Evolutionary conservation across 2,797 vertebrate genomes (phyloP), one percentile per base, ranked within the genome.

Genomic region (Sebastes jordani): DNA sequence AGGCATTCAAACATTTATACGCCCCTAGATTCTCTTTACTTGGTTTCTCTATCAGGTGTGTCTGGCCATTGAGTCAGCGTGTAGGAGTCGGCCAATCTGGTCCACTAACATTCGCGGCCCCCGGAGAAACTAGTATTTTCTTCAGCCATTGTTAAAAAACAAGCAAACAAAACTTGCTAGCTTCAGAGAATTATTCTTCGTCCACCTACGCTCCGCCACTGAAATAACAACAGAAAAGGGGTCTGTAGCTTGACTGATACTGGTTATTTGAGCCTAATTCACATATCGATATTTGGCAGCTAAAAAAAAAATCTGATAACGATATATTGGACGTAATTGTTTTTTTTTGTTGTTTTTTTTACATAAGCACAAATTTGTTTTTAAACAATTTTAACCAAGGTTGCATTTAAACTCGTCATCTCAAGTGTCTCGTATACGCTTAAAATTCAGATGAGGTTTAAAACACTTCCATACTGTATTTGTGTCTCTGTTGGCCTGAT

Each of bases 21-120:
- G 3, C 46, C 18, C 0, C 0, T 20, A 49, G 0, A 4, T 49
- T 8, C 46, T 20, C 18, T 49, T 49, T 20, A 49, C 46, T 49
- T 49, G 46, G 18, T 20, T 20, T 49, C 18, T 49, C 46, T 49
- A 49, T 49, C 18, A 49, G 18, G 16, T 46, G 42, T 46, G 42
- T 46, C 16, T 46, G 42, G 42, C 42, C 16, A 18, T 46, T 46
- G 42, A 46, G 42, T 46, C 42, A 46, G 42, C 42, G 0, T 46
- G 42, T 18, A 18, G 42, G 42, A 46, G 42, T 46, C 0, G 16
- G 42, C 16, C 42, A 18, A 18, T 46, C 42, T 46, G 42, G 42
- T 46, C 16, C 30, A 30, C 29, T 30, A 30, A 30, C 29, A 30
- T 7, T 30, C 1, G 30, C 30, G 30, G 46, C 18, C 7, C 7